Evolutionary conservation across 2,888 invertebrate genomes (phyloP).

Genomic region (Apocheima hispidaria): DNA sequence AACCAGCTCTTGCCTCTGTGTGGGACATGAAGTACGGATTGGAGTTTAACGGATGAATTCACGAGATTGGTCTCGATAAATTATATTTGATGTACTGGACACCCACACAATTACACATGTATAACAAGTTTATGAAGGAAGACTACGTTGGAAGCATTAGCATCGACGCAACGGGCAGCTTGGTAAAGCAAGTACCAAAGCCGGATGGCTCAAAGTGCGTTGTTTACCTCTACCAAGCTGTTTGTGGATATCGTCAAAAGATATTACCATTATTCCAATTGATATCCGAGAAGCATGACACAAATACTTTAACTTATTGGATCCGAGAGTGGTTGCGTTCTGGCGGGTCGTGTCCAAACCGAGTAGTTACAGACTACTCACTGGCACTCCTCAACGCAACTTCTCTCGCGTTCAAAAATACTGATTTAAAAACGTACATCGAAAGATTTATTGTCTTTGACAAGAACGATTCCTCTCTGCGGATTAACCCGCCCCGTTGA

Average conservation of each 20-base stretch:
- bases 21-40: conserved; percentile 1
- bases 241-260: conserved; percentile 1
- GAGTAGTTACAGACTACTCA: conserved; percentile 1
- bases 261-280: background rate
- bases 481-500: background rate
- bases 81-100: background rate
- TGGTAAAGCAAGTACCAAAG: background rate
- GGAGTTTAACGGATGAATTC: background rate
- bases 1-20: background rate
- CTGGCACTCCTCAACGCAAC: background rate
- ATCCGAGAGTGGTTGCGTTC: background rate
- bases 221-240: background rate
- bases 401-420: background rate
- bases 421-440: background rate
- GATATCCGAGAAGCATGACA: background rate
- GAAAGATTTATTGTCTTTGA: background rate
- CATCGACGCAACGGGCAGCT: conserved; percentile 1
- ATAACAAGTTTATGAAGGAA: background rate
- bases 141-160: background rate
- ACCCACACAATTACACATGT: background rate
- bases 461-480: background rate
- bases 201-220: background rate
- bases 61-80: background rate
- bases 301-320: background rate
- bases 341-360: background rate